Conservation (phyloP, 1,140 invertebrate species). For the Penaeus vannamei region DNA sequence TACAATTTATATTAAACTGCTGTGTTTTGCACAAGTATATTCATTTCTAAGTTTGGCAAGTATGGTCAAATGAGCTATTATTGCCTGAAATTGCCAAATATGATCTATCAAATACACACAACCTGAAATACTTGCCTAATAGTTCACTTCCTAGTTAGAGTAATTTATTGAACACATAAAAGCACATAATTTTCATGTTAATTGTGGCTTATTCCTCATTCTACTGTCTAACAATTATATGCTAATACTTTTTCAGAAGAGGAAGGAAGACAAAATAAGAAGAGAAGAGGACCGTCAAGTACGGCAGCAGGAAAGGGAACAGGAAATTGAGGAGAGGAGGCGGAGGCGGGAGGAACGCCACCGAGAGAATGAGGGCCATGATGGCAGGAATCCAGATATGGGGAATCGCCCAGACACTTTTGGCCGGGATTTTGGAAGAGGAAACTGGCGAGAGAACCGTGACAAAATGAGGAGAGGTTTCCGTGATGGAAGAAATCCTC, state of each 20-base stretch:
- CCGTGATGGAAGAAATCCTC: neutral
- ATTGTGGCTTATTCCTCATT: neutral
- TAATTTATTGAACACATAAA: no score
- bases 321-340: constrained; percentile 68
- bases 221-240: constrained; percentile 6
- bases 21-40: no score
- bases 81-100: no score
- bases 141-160: no score
- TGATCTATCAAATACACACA: no score
- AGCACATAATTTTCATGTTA: no score
- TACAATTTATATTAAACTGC: neutral
- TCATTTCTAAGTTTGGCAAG: no score
- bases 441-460: neutral
- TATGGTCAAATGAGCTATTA: no score
- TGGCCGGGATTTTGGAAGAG: neutral
- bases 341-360: constrained; percentile 62
- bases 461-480: neutral
- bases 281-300: constrained; percentile 77
- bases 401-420: neutral
- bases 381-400: neutral
- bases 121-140: no score
- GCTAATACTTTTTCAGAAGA: constrained; percentile 68
- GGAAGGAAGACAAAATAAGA: constrained; percentile 79
- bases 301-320: constrained; percentile 71
- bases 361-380: constrained; percentile 38